Conservation (phyloP, 1,140 invertebrate species). For the Macrosteles quadrilineatus region DNA sequence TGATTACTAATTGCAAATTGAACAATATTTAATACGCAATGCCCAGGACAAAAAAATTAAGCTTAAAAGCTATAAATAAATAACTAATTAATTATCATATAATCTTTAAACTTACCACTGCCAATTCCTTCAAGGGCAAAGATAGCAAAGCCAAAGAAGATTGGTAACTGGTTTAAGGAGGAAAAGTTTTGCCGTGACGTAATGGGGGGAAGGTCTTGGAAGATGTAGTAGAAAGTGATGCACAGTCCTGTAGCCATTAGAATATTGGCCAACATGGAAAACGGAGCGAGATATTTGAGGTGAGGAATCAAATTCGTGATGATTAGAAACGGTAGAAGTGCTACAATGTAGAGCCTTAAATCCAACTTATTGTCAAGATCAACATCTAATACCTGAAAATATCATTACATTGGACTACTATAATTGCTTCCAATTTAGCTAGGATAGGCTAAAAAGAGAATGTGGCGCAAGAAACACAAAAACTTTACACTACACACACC, state of each 20-base stretch:
- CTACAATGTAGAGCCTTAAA: constrained; percentile 70
- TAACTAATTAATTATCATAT: no score
- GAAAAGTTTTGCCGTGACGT: constrained; percentile 58
- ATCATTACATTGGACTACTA: no score
- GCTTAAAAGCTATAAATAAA: no score
- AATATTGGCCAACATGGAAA: constrained; percentile 85
- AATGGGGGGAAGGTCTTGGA: constrained; percentile 62
- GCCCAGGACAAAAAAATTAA: no score
- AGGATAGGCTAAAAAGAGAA: no score
- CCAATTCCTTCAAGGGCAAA: constrained; percentile 90
- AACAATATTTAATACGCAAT: no score
- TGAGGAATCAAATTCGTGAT: constrained; percentile 77
- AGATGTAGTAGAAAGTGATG: constrained; percentile 85
- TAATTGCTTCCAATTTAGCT: no score
- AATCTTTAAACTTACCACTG: constrained; percentile 68
- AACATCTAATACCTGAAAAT: constrained; percentile 62
- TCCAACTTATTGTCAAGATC: constrained; percentile 58
- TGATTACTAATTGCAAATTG: no score
- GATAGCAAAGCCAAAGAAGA: constrained; percentile 88
- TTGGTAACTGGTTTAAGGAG: constrained; percentile 63
- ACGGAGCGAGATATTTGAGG: constrained; percentile 80
- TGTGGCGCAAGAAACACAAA: no score
- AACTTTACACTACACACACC: no score
- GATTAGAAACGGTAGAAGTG: constrained; percentile 71
- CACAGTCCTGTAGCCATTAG: constrained; percentile 72